Conservation (phyloP, 2,113 vertebrate genomes). For the Tetrao urogallus region DNA sequence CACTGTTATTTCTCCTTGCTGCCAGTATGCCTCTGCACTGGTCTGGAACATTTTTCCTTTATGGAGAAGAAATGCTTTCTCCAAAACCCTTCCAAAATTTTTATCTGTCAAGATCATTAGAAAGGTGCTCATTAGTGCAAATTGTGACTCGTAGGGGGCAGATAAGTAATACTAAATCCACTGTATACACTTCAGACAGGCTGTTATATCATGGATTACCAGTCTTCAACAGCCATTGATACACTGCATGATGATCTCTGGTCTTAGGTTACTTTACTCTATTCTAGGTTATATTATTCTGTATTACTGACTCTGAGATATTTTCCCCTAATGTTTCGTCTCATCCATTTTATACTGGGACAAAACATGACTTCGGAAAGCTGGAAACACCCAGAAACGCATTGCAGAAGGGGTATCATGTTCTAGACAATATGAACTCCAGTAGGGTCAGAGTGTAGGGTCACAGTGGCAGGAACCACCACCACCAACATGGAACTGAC, state of each 20-base stretch:
- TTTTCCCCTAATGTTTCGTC: background rate
- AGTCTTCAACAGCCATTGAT: background rate
- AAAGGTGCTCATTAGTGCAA: background rate
- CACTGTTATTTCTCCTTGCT: background rate
- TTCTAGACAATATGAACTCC: background rate
- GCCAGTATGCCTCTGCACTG: background rate
- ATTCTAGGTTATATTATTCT: background rate
- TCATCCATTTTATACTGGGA: background rate
- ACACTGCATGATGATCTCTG: background rate
- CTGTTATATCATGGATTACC: background rate
- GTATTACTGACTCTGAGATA: background rate
- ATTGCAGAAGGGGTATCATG: background rate
- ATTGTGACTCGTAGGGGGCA: background rate
- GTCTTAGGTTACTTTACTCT: background rate
- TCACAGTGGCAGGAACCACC: background rate
- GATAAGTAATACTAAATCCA: background rate
- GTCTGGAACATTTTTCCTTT: background rate
- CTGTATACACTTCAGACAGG: background rate
- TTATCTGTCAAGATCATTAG: background rate
- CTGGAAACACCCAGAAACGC: background rate
- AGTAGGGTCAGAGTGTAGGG: accelerated
- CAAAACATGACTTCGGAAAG: background rate
- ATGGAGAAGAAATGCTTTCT: background rate
- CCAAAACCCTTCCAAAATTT: background rate
- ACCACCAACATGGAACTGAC: background rate